phyloP scores from a whole-genome alignment of 2,113 vertebrate species.

The Laticauda colubrina region DNA sequence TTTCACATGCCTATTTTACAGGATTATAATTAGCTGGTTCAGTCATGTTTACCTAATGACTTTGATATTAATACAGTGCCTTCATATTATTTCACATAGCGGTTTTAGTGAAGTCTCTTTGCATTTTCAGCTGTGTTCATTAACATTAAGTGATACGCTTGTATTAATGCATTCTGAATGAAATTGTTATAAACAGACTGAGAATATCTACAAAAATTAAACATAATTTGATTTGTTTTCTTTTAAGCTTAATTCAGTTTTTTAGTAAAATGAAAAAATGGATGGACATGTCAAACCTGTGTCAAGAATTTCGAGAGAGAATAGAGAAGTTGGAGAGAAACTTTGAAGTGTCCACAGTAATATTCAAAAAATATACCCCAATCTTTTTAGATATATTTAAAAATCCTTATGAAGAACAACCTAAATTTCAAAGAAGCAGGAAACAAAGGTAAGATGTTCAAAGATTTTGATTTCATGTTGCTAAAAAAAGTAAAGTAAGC shows the following conservation, averaged over 20 bases:
- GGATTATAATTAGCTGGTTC: background rate
- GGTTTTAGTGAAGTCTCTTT: background rate
- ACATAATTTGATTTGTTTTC: conserved; percentile 1
- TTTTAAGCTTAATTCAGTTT: conserved; percentile 92
- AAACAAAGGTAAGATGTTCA: conserved; percentile 81
- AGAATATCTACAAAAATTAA: background rate
- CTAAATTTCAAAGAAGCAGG: conserved; percentile 83
- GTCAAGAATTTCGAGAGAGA: conserved; percentile 86
- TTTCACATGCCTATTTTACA: background rate
- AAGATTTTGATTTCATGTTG: background rate
- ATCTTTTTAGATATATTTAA: conserved; percentile 96
- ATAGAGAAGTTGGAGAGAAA: conserved; percentile 91
- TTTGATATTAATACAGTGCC: background rate
- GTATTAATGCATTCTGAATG: background rate
- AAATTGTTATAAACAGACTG: background rate
- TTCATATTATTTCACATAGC: background rate
- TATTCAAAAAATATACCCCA: conserved; percentile 97
- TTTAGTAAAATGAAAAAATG: conserved; percentile 99
- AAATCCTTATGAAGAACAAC: conserved; percentile 83
- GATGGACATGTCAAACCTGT: conserved; percentile 93
- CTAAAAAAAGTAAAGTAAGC: background rate
- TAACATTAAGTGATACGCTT: background rate
- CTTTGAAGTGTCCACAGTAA: conserved; percentile 95
- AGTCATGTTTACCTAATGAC: background rate
- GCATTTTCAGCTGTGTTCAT: background rate